phyloP scores from a whole-genome alignment of 2,113 vertebrate genomes.

The Muntiacus muntjak region DNA sequence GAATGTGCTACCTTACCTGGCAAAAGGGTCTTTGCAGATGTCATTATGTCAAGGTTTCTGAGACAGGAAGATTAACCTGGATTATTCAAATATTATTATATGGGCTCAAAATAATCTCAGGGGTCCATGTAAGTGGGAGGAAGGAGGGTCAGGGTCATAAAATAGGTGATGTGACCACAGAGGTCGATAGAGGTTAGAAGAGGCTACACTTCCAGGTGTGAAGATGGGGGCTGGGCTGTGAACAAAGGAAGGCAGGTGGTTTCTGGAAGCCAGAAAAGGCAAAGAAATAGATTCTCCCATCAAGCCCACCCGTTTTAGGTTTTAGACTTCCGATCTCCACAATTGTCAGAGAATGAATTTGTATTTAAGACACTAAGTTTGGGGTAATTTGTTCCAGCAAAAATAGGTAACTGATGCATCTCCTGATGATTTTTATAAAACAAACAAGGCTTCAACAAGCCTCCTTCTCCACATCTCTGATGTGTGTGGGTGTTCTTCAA shows the following conservation, averaged over 20 bases:
- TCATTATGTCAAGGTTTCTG: not conserved
- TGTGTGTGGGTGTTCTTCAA: not conserved
- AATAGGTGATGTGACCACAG: not conserved
- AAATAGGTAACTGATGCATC: accelerated
- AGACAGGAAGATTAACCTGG: not conserved
- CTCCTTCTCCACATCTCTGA: not conserved
- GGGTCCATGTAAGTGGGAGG: not conserved
- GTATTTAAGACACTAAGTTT: accelerated
- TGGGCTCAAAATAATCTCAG: not conserved
- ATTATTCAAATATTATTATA: not conserved
- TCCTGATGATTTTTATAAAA: not conserved
- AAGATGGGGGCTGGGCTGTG: accelerated
- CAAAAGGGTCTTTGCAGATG: not conserved
- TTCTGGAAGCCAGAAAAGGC: not conserved
- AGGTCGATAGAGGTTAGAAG: not conserved
- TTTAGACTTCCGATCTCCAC: not conserved
- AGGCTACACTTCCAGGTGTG: not conserved
- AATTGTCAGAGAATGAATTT: not conserved
- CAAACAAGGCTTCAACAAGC: no score
- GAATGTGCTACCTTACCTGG: accelerated
- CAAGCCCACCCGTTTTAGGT: not conserved
- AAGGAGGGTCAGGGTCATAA: no score
- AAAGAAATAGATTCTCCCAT: not conserved
- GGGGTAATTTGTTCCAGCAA: not conserved
- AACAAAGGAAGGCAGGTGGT: not conserved